These are phyloP conservation scores for Mnemiopsis leidyi DNA, from an alignment of 37 sponge, comb jelly and placozoan species.

Conservation along the genomic window DNA sequence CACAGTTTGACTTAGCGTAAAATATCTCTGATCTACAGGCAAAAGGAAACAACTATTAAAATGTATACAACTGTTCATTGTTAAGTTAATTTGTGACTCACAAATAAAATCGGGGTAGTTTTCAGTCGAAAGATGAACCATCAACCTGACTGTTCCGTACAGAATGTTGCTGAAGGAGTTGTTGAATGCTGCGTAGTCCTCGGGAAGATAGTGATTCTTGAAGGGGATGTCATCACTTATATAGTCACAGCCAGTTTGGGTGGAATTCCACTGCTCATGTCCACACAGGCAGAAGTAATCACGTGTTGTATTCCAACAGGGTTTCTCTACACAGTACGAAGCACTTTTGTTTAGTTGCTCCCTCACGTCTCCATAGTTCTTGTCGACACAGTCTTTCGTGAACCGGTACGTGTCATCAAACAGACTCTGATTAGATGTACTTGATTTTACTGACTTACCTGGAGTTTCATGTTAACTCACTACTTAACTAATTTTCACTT, in stretches of 20 bases:
- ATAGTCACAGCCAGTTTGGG: background rate
- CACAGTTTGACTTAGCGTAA: too few species aligned
- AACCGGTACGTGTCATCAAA: background rate
- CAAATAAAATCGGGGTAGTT: constrained; percentile 29
- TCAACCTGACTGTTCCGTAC: background rate
- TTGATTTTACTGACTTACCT: too few species aligned
- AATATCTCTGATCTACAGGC: too few species aligned
- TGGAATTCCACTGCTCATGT: background rate
- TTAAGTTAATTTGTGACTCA: background rate
- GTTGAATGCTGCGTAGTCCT: background rate
- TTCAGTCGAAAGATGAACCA: constrained; percentile 26
- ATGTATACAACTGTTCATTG: too few species aligned
- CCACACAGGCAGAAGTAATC: background rate
- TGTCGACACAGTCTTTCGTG: background rate
- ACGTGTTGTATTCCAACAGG: background rate
- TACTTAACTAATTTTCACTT: too few species aligned
- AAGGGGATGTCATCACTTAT: background rate
- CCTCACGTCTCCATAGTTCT: background rate
- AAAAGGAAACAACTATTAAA: too few species aligned
- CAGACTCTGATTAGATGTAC: constrained; percentile 7
- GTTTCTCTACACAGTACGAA: background rate
- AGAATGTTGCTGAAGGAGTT: background rate
- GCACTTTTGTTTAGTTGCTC: background rate
- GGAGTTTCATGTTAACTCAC: too few species aligned
- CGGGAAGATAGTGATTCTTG: background rate